These are phyloP conservation scores for Formica selysi DNA, from an alignment of 1,140 invertebrate species.

Conservation along the genomic window DNA sequence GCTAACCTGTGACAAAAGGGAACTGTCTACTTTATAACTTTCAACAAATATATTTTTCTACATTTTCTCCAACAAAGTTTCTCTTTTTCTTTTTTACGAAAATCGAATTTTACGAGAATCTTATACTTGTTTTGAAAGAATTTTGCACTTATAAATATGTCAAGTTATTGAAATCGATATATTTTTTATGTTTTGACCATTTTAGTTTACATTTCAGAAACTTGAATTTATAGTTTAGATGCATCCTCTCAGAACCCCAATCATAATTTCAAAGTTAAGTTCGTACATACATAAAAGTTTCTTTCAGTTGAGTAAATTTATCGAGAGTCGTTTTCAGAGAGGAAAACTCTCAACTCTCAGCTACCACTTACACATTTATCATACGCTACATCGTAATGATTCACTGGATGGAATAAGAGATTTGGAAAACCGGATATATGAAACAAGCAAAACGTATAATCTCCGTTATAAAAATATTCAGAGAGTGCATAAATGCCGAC, in stretches of 20 bases:
- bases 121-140: neutral
- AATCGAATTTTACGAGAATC: neutral
- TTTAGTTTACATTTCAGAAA: neutral
- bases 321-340: conserved; percentile 48
- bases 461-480: conserved; percentile 50
- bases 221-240: conserved; percentile 40
- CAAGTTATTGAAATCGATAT: neutral
- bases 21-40: conserved; percentile 12
- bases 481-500: conserved; percentile 36
- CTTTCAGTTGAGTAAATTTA: conserved; percentile 53
- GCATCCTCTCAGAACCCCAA: conserved; percentile 11
- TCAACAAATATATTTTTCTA: neutral
- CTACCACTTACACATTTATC: conserved; percentile 54
- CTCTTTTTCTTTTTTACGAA: conserved; percentile 4
- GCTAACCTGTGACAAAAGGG: too few species aligned
- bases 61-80: neutral
- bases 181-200: conserved; percentile 10
- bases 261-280: conserved; percentile 56
- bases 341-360: conserved; percentile 42
- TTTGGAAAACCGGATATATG: conserved; percentile 6
- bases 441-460: conserved; percentile 54
- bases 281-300: conserved; percentile 54
- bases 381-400: conserved; percentile 50
- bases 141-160: conserved; percentile 9
- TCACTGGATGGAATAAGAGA: conserved; percentile 49